A percentile compares a stretch with the other conserved stretches of the same genome.
phyloP scores from a whole-genome alignment of 2,888 invertebrate genomes.

The Pandemis cinnamomeana region DNA sequence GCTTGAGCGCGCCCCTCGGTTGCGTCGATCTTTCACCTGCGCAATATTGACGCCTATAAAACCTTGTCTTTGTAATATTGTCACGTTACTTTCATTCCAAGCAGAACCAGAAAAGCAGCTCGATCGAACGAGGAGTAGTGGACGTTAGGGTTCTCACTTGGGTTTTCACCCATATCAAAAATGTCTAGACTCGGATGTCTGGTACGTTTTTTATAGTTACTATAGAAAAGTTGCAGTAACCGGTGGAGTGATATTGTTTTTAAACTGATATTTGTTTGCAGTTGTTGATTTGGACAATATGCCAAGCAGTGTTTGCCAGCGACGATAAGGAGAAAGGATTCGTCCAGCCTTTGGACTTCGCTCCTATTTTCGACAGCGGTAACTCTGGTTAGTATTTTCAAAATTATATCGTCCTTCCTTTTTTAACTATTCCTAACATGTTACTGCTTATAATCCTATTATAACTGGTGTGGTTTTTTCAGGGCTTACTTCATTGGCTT shows the following conservation, averaged over 20 bases:
- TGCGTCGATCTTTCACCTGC: conserved; percentile 83
- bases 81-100: conserved; percentile 82
- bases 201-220: conserved; percentile 61
- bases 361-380: conserved; percentile 78
- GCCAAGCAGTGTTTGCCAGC: conserved; percentile 67
- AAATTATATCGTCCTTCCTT: conserved; percentile 20
- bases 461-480: conserved; percentile 59
- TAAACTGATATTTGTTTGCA: conserved; percentile 55
- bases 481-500: conserved; percentile 77
- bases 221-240: conserved; percentile 14
- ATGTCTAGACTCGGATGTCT: conserved; percentile 72
- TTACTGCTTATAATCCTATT: conserved; percentile 29
- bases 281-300: conserved; percentile 75
- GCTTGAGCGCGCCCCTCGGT: conserved; percentile 78
- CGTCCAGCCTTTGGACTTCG: conserved; percentile 83
- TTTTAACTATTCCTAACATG: conserved; percentile 14
- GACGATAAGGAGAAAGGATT: conserved; percentile 73
- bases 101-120: conserved; percentile 77
- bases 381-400: conserved; percentile 62
- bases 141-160: conserved; percentile 58
- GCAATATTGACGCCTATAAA: conserved; percentile 84
- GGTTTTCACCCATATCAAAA: conserved; percentile 74
- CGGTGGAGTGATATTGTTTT: conserved; percentile 18
- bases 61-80: conserved; percentile 80
- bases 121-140: conserved; percentile 61